Conservation (phyloP, 92 coral and sea anemone species). For the Zoanthus sansibaricus region DNA sequence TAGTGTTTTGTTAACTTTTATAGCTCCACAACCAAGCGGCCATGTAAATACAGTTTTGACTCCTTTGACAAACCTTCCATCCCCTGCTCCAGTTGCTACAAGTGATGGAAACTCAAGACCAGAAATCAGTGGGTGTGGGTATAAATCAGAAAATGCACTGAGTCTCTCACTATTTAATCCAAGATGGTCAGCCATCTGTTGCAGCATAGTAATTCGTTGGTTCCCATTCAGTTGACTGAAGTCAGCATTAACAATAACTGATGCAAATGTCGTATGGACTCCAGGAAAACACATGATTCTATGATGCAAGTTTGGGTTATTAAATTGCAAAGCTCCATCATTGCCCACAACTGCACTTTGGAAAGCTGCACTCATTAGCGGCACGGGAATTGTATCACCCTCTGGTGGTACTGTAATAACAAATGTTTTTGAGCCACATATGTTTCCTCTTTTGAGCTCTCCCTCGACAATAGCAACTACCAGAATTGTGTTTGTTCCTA, state of each 20-base stretch:
- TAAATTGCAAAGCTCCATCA: conserved; percentile 40
- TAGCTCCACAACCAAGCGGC: conserved; percentile 90
- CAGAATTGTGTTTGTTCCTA: conserved; percentile 76
- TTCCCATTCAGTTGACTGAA: conserved; percentile 75
- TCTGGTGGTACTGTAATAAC: conserved; percentile 68
- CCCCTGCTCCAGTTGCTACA: conserved; percentile 88
- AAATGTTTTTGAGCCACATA: conserved; percentile 88
- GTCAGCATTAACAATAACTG: conserved; percentile 69
- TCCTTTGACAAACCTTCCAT: conserved; percentile 82
- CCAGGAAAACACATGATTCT: conserved; percentile 75
- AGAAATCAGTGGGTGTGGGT: conserved; percentile 70
- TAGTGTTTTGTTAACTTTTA: conserved; percentile 66
- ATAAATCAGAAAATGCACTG: conserved; percentile 67
- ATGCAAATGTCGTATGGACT: conserved; percentile 70
- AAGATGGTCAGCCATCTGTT: conserved; percentile 67
- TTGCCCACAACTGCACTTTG: conserved; percentile 32
- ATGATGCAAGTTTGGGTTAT: conserved; percentile 20
- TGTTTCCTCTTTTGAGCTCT: conserved; percentile 58
- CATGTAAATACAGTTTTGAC: conserved; percentile 79
- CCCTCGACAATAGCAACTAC: conserved; percentile 83
- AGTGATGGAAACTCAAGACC: conserved; percentile 80
- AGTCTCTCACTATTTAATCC: conserved; percentile 58
- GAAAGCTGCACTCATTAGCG: conserved; percentile 44
- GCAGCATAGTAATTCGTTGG: conserved; percentile 58
- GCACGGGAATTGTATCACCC: conserved; percentile 23